Base-by-base conservation (phyloP, 1,140 invertebrate genomes). In the Eubasilissa regina region DNA sequence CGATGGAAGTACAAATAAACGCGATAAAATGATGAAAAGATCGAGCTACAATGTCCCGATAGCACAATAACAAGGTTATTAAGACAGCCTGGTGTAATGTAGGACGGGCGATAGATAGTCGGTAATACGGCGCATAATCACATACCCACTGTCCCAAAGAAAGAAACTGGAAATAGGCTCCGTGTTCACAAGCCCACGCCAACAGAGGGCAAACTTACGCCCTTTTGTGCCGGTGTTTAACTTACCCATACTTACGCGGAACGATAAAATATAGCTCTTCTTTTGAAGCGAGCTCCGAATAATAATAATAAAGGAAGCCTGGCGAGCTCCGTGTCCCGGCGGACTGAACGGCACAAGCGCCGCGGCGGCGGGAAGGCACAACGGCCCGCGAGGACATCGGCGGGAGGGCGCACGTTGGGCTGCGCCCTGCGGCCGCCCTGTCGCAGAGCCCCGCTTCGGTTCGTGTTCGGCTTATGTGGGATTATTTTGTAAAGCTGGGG, bases 221-320 rank as follows among this genome's bases (percentile, higher is more conserved):
- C 66, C 43, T 70, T 70, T 48, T 70, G 66, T 19, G 66, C 9
- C 70, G 35, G 48, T 25, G 60, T 43, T 73, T 56, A 73, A 56
- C 47, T 48, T 60, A 66, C 62, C 19, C 66, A 56, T 72, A 77
- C 25, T 25, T 68, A 76, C 56, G 53, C 53, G 80, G 72, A 77
- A 64, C 60, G 80, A 81, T 81, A 81, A 81, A 81, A 81, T 81
- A 81, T 74, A 75, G 80, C 76, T 72, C 76, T 81, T 81, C 80
- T 81, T 81, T 81, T 81, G 76, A 81, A 81, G 80, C 80, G 35
- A 43, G 45, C 80, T 75, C 47, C 73, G 76, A 74, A 80, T 77
- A 78, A 78, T 78, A 79, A 81, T 77, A 81, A 81, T 81, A 81
- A 81, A 78, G 76, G 75, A 62, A 53, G 68, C 77, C 62, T 19